Conservation (phyloP, 2,113 vertebrate genomes). For the Siniperca knerii region DNA sequence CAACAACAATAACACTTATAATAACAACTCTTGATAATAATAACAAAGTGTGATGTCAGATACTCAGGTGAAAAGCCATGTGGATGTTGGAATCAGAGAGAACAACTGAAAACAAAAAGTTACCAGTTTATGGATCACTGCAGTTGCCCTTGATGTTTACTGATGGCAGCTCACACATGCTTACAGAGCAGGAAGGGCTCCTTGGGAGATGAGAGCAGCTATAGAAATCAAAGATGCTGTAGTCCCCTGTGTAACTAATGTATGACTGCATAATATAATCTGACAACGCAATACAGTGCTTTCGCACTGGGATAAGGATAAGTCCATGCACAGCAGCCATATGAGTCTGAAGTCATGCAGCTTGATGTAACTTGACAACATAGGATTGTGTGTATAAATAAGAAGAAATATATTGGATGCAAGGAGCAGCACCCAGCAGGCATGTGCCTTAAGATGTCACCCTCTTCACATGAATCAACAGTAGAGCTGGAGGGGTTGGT, state of each 20-base stretch:
- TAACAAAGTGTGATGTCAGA: conserved; percentile 12
- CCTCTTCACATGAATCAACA: conserved; percentile 63
- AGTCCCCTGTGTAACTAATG: conserved; percentile 59
- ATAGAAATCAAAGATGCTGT: conserved; percentile 57
- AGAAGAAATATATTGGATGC: conserved; percentile 43
- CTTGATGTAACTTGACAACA: conserved; percentile 72
- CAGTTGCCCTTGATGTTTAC: conserved; percentile 50
- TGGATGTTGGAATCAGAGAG: conserved; percentile 13
- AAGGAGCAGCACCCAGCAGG: conserved; percentile 60
- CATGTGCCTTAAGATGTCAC: conserved; percentile 66
- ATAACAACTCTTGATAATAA: neutral
- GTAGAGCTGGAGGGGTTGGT: conserved; percentile 30
- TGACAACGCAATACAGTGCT: conserved; percentile 62
- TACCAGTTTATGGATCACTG: conserved; percentile 42
- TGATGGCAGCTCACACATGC: conserved; percentile 58
- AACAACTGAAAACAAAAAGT: conserved; percentile 40
- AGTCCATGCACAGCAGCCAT: conserved; percentile 44
- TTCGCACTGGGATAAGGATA: conserved; percentile 53
- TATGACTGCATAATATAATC: conserved; percentile 66
- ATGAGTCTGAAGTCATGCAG: conserved; percentile 49
- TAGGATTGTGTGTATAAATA: conserved; percentile 46
- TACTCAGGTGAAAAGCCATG: conserved; percentile 12
- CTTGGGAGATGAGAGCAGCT: conserved; percentile 56
- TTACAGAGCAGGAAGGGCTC: conserved; percentile 37
- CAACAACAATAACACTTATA: neutral